phyloP scores from a whole-genome alignment of 2,797 vertebrate species.

The Rhinatrema bivittatum region DNA sequence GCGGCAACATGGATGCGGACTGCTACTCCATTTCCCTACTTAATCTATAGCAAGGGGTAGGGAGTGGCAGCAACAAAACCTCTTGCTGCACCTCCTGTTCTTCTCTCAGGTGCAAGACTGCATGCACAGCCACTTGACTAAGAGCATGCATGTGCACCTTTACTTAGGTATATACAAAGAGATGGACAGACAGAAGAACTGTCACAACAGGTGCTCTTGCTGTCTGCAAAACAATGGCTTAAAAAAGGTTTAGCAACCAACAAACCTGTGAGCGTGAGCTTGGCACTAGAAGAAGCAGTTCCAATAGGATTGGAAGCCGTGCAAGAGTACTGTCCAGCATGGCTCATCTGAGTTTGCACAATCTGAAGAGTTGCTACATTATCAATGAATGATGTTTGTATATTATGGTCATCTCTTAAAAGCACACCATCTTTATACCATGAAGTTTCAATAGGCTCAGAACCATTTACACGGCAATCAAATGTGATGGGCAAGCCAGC shows the following conservation, averaged over 20 bases:
- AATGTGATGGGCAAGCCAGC: slow-evolving; percentile 71
- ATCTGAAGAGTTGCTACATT: slow-evolving; percentile 80
- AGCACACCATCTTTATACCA: slow-evolving; percentile 80
- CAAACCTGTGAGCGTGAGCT: slow-evolving; percentile 87
- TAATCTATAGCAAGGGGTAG: no score
- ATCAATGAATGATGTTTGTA: slow-evolving; percentile 76
- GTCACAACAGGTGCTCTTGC: no score
- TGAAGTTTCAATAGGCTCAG: slow-evolving; percentile 79
- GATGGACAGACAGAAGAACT: no score
- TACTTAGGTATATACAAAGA: neutral
- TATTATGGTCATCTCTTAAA: slow-evolving; percentile 59
- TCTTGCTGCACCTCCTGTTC: no score
- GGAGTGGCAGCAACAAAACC: no score
- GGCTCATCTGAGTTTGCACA: slow-evolving; percentile 61
- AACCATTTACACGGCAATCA: slow-evolving; percentile 79
- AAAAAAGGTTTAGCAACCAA: slow-evolving; percentile 19
- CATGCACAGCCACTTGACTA: no score
- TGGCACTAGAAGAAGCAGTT: slow-evolving; percentile 82
- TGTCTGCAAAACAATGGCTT: no score
- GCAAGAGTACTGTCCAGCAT: slow-evolving; percentile 85
- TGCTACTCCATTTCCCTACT: no score
- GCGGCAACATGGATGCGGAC: no score
- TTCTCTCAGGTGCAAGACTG: no score
- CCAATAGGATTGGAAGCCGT: slow-evolving; percentile 85
- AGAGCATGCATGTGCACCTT: neutral